These are phyloP conservation scores for Habroteleia sp. DNA, from an alignment of 2,888 invertebrate species.

Conservation along the genomic window DNA sequence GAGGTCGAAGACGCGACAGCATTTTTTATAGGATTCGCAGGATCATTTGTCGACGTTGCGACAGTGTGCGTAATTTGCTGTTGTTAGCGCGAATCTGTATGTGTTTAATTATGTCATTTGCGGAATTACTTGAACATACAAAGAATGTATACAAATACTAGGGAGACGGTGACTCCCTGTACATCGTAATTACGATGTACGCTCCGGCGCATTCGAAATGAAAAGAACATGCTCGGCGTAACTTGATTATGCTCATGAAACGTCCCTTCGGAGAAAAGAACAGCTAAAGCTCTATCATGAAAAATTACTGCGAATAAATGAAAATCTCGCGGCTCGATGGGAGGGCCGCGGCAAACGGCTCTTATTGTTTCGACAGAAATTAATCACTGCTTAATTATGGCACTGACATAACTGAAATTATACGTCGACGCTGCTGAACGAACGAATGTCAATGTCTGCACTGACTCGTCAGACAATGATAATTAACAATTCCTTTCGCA, in stretches of 20 bases:
- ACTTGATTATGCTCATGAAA: slow-evolving; percentile 44
- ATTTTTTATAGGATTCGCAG: no score
- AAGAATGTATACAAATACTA: slow-evolving; percentile 47
- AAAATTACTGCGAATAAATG: slow-evolving; percentile 43
- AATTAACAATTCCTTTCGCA: no score
- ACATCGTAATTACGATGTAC: slow-evolving; percentile 52
- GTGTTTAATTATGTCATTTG: slow-evolving; percentile 53
- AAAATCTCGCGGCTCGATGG: slow-evolving; percentile 7
- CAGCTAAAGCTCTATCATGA: slow-evolving; percentile 36
- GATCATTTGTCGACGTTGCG: neutral
- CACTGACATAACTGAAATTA: slow-evolving; percentile 17
- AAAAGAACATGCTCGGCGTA: slow-evolving; percentile 56
- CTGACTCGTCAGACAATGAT: no score
- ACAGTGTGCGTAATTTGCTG: slow-evolving; percentile 29
- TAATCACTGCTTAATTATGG: slow-evolving; percentile 29
- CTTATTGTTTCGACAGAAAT: slow-evolving; percentile 12
- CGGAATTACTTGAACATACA: slow-evolving; percentile 36
- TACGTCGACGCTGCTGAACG: slow-evolving; percentile 2
- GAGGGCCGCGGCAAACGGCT: neutral
- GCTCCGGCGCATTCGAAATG: slow-evolving; percentile 38
- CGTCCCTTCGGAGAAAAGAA: slow-evolving; percentile 23
- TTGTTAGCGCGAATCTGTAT: slow-evolving; percentile 21
- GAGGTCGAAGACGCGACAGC: no score
- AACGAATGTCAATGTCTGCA: neutral
- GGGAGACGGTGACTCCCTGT: slow-evolving; percentile 31